These are phyloP conservation scores for Dascillus cervinus DNA, from an alignment of 2,888 invertebrate genomes.

Conservation along the genomic window DNA sequence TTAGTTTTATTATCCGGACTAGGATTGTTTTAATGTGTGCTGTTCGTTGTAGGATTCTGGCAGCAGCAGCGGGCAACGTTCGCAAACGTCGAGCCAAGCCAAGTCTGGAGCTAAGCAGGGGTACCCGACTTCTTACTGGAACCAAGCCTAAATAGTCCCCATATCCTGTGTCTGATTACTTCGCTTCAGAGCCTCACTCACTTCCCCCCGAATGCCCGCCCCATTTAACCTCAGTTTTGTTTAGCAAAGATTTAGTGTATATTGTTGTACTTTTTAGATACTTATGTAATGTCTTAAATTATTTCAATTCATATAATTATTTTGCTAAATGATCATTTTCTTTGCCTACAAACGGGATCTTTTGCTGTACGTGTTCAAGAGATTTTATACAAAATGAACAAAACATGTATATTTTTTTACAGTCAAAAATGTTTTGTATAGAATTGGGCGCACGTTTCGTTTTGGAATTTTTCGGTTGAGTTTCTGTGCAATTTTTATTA, in stretches of 20 bases:
- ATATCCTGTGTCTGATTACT: slow-evolving; percentile 2
- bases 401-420: slow-evolving; percentile 19
- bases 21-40: too few relatives aligned
- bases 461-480: too few relatives aligned
- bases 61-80: slow-evolving; percentile 45
- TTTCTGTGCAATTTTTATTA: too few relatives aligned
- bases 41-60: slow-evolving; percentile 49
- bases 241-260: slow-evolving; percentile 19
- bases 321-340: slow-evolving; percentile 13
- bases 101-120: slow-evolving; percentile 52
- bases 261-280: slow-evolving; percentile 20
- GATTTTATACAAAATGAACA: slow-evolving; percentile 21
- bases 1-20: too few relatives aligned
- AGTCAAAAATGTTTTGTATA: slow-evolving; percentile 20
- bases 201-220: too few relatives aligned
- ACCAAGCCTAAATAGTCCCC: slow-evolving; percentile 47
- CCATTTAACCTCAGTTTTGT: slow-evolving; percentile 20
- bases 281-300: slow-evolving; percentile 21
- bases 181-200: slow-evolving; percentile 8
- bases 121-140: slow-evolving; percentile 59
- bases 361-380: too few relatives aligned
- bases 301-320: slow-evolving; percentile 21
- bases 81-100: slow-evolving; percentile 48
- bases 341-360: too few relatives aligned
- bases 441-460: slow-evolving; percentile 10